These are phyloP conservation scores for Diogma glabrata DNA, from an alignment of 2,888 invertebrate species.

Conservation along the genomic window DNA sequence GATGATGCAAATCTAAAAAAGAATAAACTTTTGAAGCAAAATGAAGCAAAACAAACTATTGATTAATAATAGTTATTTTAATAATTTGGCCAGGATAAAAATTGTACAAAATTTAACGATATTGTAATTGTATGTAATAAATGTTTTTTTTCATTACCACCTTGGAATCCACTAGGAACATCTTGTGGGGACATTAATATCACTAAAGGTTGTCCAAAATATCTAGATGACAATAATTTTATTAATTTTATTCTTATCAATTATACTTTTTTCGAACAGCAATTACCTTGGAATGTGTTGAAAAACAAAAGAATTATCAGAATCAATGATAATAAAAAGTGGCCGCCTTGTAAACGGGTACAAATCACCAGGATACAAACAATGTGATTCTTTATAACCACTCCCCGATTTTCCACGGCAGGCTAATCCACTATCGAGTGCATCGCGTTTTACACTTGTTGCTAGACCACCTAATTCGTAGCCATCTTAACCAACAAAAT, in stretches of 20 bases:
- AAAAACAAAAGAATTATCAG: conserved; percentile 88
- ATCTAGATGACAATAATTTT: conserved; percentile 32
- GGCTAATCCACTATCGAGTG: conserved; percentile 34
- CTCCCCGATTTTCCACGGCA: conserved; percentile 33
- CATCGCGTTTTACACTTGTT: conserved; percentile 76
- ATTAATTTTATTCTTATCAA: background rate
- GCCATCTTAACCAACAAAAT: conserved; percentile 61
- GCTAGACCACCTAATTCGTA: conserved; percentile 86
- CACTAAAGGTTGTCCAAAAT: conserved; percentile 88
- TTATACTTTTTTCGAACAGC: background rate
- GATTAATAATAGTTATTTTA: conserved; percentile 6
- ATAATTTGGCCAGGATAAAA: conserved; percentile 9
- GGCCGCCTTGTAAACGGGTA: conserved; percentile 88
- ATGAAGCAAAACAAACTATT: conserved; percentile 8
- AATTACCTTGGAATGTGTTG: conserved; percentile 67
- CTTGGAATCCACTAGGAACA: conserved; percentile 71
- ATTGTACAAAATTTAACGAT: no score
- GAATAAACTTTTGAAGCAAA: conserved; percentile 16
- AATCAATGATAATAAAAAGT: conserved; percentile 86
- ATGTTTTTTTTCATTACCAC: no score
- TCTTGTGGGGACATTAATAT: conserved; percentile 90
- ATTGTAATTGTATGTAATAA: no score
- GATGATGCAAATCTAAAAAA: conserved; percentile 61
- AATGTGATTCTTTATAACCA: conserved; percentile 53
- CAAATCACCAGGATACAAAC: conserved; percentile 87